Evolutionary conservation across 35 echinoderm and acorn worm genomes (phyloP).

Genomic region (Amphiura filiformis): DNA sequence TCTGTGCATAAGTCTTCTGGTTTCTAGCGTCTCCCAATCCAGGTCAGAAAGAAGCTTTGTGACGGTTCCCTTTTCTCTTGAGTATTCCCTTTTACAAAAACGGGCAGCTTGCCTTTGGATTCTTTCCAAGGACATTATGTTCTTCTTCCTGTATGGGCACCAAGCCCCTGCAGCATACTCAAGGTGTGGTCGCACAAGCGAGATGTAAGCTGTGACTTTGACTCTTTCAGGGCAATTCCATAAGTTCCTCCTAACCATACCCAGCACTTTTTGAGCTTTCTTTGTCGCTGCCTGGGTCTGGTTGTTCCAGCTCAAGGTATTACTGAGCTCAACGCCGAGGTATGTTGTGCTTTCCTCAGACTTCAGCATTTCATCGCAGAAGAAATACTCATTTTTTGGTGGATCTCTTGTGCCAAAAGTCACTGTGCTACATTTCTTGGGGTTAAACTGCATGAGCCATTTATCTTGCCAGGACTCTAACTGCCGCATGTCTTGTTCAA

Average conservation of each 20-base stretch:
- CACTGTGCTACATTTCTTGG: constrained; percentile 12
- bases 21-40: constrained; percentile 7
- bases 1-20: not conserved
- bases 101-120: not conserved
- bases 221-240: not conserved
- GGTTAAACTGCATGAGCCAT: constrained; percentile 41
- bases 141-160: constrained; percentile 13
- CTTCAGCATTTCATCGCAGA: not conserved
- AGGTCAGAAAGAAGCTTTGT: not conserved
- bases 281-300: not conserved
- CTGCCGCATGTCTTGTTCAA: constrained; percentile 36
- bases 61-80: not conserved
- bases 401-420: constrained; percentile 4
- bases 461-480: constrained; percentile 11
- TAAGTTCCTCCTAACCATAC: not conserved
- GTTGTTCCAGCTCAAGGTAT: constrained; percentile 11
- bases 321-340: constrained; percentile 15
- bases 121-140: not conserved
- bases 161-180: not conserved
- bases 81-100: not conserved
- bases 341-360: not conserved
- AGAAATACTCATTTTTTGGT: not conserved
- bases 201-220: not conserved
- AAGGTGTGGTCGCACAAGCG: not conserved
- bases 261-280: not conserved